A percentile compares a stretch with the other conserved stretches of the same genome.
These are phyloP conservation scores for Dichetophora obliterata DNA, from an alignment of 2,888 invertebrate species.

Conservation along the genomic window DNA sequence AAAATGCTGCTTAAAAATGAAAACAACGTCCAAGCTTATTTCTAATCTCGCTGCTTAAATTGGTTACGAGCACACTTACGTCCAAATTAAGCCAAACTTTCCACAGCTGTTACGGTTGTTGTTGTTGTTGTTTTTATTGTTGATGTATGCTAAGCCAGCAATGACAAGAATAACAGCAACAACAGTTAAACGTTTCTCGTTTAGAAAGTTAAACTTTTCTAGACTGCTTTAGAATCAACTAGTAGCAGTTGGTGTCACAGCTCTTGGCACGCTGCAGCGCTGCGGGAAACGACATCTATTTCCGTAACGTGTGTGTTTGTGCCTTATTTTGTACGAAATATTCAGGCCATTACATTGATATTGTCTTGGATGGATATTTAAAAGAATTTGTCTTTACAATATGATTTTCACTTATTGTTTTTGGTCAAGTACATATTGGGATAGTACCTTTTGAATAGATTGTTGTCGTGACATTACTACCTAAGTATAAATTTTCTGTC, in stretches of 20 bases:
- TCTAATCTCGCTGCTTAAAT: neutral
- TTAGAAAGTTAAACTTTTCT: too few species aligned
- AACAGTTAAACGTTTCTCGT: too few species aligned
- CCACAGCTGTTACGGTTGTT: neutral
- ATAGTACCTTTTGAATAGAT: too few species aligned
- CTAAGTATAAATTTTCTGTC: too few species aligned
- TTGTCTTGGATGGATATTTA: neutral
- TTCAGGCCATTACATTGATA: neutral
- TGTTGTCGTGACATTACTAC: too few species aligned
- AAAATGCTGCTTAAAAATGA: neutral
- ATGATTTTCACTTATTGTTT: too few species aligned
- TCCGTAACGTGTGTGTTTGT: neutral
- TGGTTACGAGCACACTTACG: neutral
- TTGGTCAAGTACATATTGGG: too few species aligned
- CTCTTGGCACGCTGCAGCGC: neutral
- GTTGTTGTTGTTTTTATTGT: too few species aligned
- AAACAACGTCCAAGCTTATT: neutral
- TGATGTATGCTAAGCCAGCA: neutral
- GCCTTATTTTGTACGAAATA: neutral
- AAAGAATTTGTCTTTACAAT: too few species aligned
- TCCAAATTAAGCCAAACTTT: constrained; percentile 1
- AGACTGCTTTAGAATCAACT: too few species aligned
- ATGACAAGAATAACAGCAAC: neutral
- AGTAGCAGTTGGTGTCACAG: too few species aligned
- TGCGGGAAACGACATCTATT: constrained; percentile 13